Base-by-base conservation (phyloP, 2,113 vertebrate genomes). In the Thamnaconus septentrionalis region DNA sequence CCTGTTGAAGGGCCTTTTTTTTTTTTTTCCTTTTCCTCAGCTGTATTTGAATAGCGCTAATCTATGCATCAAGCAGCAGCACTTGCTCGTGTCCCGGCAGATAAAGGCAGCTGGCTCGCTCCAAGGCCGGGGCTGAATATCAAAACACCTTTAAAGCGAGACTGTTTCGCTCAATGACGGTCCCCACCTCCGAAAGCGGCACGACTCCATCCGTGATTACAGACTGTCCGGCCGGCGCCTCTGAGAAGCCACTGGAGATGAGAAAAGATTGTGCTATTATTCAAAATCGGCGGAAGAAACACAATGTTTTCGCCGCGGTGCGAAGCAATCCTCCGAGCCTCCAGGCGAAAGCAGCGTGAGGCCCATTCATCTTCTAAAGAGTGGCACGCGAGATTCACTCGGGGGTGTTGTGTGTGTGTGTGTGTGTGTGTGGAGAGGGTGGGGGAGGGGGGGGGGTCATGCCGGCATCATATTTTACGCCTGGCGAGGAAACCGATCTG, bases 191-290 rank as follows among this genome's bases (percentile, higher is more conserved):
- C 48, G 52, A 71, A 67, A 83, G 56, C 87, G 78, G 75, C 81
- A 65, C 50, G 76, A 71, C 76, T 68, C 73, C 66, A 44, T 48
- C 63, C 65, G 40, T 82, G 75, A 89, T 88, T 85, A 79, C 63
- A 69, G 49, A 51, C 67, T 59, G 69, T 59, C 52, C 66, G 59
- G 71, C 52, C 66, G 59, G 71, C 46, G 65, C 0, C 11, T 31
- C 18, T 1, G 1, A 2, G 18, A 31, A 31, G 18, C 18, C 18
- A 31, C 18, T 31, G 18, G 18, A 80, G 76, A 88, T 83, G 76
- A 73, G 71, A 71, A 61, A 73, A 83, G 79, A 89, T 88, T 75
- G 71, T 18, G 59, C 79, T 66, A 80, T 89, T 85, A 90, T 88
- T 85, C 65, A 81, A 84, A 88, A 85, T 78, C 6, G 67, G 10